Percentiles rank a stretch among this genome's conserved stretches.
These are phyloP conservation scores for Remorina albescens DNA, from an alignment of 2,797 vertebrate species.

Conservation along the genomic window DNA sequence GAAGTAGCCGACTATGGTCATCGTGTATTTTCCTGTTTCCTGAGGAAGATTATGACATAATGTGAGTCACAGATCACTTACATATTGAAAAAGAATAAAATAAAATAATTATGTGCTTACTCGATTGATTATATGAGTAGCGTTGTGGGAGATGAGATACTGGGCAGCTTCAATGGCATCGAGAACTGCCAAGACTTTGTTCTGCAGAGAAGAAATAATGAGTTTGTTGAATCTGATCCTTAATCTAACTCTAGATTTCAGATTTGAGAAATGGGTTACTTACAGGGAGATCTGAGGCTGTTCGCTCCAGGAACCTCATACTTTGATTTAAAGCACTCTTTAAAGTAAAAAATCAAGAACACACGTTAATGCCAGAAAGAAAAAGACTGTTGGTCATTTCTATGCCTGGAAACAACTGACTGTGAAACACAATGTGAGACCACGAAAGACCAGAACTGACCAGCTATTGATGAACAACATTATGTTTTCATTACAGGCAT, in stretches of 20 bases:
- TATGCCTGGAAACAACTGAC: constrained; percentile 8
- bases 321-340: constrained; percentile 89
- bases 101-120: constrained; percentile 68
- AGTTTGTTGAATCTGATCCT: background rate
- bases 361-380: constrained; percentile 10
- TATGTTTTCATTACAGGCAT: constrained; percentile 42
- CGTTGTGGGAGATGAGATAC: constrained; percentile 88
- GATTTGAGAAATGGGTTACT: constrained; percentile 51
- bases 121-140: constrained; percentile 85
- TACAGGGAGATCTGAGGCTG: constrained; percentile 86
- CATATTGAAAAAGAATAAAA: background rate
- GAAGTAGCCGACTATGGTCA: constrained; percentile 89
- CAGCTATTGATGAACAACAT: constrained; percentile 7
- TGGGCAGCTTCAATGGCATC: constrained; percentile 87
- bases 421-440: constrained; percentile 25
- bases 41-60: constrained; percentile 61
- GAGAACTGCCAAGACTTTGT: constrained; percentile 85
- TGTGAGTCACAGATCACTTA: background rate
- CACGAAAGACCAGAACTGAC: constrained; percentile 20
- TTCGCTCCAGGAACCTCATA: constrained; percentile 87
- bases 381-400: constrained; percentile 19
- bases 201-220: constrained; percentile 76
- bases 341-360: constrained; percentile 32
- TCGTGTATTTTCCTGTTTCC: constrained; percentile 90
- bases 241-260: background rate